Evolutionary conservation across 2,113 vertebrate species (phyloP).

Genomic region (Thalassoma bifasciatum): DNA sequence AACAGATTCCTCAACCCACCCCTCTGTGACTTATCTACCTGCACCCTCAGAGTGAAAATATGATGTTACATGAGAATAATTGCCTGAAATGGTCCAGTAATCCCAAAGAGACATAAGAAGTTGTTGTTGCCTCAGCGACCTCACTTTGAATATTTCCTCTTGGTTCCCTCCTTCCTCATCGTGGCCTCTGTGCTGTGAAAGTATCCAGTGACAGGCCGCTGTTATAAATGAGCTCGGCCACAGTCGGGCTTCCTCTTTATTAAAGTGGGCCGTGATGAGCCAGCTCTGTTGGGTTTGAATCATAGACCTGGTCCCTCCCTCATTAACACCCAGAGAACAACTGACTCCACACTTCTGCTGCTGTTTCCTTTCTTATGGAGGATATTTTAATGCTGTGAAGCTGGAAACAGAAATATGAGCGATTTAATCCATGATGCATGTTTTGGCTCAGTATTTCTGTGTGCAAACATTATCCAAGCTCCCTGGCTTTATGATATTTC

Average conservation of each 20-base stretch:
- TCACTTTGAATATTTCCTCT: conserved; percentile 8
- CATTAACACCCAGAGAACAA: conserved; percentile 37
- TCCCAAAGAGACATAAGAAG: neutral
- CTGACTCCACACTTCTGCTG: conserved; percentile 23
- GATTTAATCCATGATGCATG: conserved; percentile 16
- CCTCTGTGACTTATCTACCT: no score
- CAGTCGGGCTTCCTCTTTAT: conserved; percentile 17
- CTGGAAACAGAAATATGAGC: conserved; percentile 6
- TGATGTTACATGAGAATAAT: no score
- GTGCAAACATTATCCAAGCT: neutral
- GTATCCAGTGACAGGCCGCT: conserved; percentile 1
- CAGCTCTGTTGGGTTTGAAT: conserved; percentile 39
- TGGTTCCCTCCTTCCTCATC: neutral
- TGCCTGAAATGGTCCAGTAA: neutral
- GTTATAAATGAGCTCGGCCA: conserved; percentile 42
- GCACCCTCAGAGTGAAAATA: no score
- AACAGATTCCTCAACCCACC: no score
- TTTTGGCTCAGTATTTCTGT: neutral
- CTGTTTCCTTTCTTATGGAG: conserved; percentile 1
- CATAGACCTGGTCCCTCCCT: conserved; percentile 28
- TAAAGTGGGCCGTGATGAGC: conserved; percentile 35
- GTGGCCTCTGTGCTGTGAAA: neutral
- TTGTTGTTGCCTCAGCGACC: neutral
- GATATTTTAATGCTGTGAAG: neutral
- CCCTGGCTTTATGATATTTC: neutral